These are phyloP conservation scores for Doris montereyensis DNA, from an alignment of 2,888 invertebrate genomes.

Conservation along the genomic window DNA sequence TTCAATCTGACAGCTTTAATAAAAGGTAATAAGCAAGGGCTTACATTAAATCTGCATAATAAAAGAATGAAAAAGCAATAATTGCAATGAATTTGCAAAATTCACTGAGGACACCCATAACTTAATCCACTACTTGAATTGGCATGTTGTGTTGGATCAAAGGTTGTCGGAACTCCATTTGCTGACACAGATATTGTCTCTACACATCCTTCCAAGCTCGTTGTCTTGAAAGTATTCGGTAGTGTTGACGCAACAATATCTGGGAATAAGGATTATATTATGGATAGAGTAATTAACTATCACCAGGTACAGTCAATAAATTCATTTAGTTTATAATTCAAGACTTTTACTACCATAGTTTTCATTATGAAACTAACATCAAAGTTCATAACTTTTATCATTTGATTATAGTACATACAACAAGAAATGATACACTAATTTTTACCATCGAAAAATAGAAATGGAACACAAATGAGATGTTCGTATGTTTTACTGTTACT, in stretches of 20 bases:
- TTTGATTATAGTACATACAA: too few species aligned
- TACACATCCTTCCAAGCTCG: background rate
- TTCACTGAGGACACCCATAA: background rate
- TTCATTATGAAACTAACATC: too few species aligned
- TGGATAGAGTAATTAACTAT: background rate
- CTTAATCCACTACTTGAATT: background rate
- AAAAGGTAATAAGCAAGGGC: background rate
- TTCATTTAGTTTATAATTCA: too few species aligned
- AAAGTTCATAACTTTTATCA: too few species aligned
- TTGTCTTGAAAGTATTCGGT: background rate
- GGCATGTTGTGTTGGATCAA: background rate
- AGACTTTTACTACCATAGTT: too few species aligned
- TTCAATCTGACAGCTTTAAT: background rate
- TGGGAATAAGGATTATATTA: background rate
- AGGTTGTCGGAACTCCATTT: background rate
- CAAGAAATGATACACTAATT: too few species aligned
- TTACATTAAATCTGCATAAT: background rate
- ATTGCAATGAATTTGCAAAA: background rate
- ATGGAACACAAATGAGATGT: too few species aligned
- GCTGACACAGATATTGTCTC: background rate
- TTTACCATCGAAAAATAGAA: too few species aligned
- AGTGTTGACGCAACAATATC: background rate
- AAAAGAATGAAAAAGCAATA: constrained; percentile 23
- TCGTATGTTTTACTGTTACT: too few species aligned
- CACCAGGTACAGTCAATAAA: background rate